These are phyloP conservation scores for Diorhabda elongata DNA, from an alignment of 1,140 invertebrate species.

Conservation along the genomic window DNA sequence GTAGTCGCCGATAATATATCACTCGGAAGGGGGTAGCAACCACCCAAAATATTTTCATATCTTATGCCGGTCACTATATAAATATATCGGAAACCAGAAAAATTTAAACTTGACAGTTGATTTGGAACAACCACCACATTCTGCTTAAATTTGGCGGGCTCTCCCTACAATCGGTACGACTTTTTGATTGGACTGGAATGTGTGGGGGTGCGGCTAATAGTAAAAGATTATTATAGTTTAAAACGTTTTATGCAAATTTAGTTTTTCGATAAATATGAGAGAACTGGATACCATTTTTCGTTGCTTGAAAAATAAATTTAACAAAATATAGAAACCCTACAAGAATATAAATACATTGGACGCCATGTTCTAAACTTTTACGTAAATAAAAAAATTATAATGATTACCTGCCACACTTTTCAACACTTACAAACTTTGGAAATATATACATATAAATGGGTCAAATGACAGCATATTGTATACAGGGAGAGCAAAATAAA, in stretches of 20 bases:
- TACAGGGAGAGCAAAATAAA: not conserved
- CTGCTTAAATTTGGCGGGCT: no score
- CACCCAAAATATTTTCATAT: no score
- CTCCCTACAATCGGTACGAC: no score
- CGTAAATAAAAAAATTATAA: not conserved
- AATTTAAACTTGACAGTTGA: no score
- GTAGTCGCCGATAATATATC: no score
- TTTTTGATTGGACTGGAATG: no score
- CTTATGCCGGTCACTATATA: no score
- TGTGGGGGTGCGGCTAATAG: no score
- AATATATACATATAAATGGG: not conserved
- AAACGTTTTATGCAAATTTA: not conserved
- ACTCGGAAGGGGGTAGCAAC: no score
- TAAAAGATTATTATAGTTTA: not conserved
- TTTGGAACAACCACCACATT: no score
- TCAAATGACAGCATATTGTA: not conserved
- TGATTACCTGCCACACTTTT: not conserved
- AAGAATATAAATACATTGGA: slow-evolving; percentile 1
- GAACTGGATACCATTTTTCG: not conserved
- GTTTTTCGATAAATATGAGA: not conserved
- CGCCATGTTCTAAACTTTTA: not conserved
- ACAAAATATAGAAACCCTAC: not conserved
- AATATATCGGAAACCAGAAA: no score
- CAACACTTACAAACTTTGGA: not conserved
- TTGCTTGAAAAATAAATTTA: no score